Evolutionary conservation across 2,797 vertebrate species (phyloP).

Genomic region (Euphonia xanthogaster): DNA sequence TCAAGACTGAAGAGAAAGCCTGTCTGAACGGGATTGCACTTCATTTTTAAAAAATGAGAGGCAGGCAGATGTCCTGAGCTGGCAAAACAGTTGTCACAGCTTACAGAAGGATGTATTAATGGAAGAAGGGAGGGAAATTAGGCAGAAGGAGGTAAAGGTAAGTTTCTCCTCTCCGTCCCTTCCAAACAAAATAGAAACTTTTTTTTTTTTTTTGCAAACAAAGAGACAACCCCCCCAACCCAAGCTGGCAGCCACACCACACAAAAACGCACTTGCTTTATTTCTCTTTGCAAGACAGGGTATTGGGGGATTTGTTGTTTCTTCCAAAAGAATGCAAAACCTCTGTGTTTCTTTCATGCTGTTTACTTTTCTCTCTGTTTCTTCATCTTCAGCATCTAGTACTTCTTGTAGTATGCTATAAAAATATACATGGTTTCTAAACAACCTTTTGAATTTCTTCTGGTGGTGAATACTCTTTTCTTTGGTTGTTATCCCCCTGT

Average conservation of each 20-base stretch:
- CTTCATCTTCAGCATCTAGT: not conserved
- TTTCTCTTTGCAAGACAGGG: not conserved
- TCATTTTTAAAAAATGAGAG: not conserved
- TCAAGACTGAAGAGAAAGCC: conserved; percentile 20
- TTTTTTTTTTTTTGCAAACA: not conserved
- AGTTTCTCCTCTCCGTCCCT: not conserved
- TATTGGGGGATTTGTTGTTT: not conserved
- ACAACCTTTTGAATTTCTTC: not conserved
- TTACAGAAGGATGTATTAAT: not conserved
- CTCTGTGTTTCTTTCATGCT: not conserved
- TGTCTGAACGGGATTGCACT: not conserved
- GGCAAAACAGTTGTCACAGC: not conserved
- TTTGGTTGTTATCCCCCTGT: not conserved
- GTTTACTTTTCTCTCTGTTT: conserved; percentile 10
- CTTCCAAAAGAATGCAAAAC: not conserved
- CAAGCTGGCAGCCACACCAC: not conserved
- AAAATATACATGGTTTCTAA: conserved; percentile 17
- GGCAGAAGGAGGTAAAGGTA: conserved; percentile 44
- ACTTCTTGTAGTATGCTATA: not conserved
- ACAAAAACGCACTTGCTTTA: not conserved
- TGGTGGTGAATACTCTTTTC: not conserved
- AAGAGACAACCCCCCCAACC: not conserved
- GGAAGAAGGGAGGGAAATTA: not conserved
- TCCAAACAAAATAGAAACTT: not conserved
- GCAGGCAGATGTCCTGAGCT: not conserved